These are phyloP conservation scores for Rhinatrema bivittatum DNA, from an alignment of 2,797 vertebrate genomes.

Conservation along the genomic window DNA sequence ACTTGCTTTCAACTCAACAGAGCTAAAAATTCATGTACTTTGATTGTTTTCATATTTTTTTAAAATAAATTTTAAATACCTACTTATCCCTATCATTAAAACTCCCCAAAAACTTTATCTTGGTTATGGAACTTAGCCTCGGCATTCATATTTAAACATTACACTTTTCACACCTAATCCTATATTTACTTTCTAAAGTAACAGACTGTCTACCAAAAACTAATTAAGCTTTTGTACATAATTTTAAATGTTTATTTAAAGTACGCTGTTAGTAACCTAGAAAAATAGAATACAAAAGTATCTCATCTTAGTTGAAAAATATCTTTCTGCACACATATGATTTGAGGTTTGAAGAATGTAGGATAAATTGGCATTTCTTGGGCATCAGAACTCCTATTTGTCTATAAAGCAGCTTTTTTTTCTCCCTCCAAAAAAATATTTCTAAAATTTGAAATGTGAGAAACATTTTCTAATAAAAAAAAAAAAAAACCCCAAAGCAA, in stretches of 20 bases:
- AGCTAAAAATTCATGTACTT: not conserved
- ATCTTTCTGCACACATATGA: constrained; percentile 31
- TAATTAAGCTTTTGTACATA: constrained; percentile 5
- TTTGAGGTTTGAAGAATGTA: constrained; percentile 21
- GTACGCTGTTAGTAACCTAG: not conserved
- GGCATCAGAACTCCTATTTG: constrained; percentile 27
- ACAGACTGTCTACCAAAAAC: too few species aligned
- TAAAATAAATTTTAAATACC: not conserved
- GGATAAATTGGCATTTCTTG: constrained; percentile 34
- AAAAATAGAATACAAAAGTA: constrained; percentile 11
- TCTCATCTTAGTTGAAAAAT: constrained; percentile 20
- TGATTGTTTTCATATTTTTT: not conserved
- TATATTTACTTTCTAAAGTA: too few species aligned
- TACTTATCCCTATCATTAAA: not conserved
- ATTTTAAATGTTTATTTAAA: not conserved
- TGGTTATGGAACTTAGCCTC: not conserved
- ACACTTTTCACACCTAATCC: constrained; percentile 21
- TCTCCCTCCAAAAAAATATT: constrained; percentile 29
- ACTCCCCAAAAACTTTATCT: not conserved
- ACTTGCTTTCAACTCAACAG: not conserved
- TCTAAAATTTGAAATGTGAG: constrained; percentile 24
- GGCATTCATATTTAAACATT: not conserved
- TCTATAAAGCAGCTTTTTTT: constrained; percentile 22
- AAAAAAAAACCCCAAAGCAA: too few species aligned
- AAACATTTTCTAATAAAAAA: constrained; percentile 29